A percentile compares a stretch with the other conserved stretches of the same genome.
phyloP scores from a whole-genome alignment of 1,140 invertebrate species.

The Campoletis sonorensis region DNA sequence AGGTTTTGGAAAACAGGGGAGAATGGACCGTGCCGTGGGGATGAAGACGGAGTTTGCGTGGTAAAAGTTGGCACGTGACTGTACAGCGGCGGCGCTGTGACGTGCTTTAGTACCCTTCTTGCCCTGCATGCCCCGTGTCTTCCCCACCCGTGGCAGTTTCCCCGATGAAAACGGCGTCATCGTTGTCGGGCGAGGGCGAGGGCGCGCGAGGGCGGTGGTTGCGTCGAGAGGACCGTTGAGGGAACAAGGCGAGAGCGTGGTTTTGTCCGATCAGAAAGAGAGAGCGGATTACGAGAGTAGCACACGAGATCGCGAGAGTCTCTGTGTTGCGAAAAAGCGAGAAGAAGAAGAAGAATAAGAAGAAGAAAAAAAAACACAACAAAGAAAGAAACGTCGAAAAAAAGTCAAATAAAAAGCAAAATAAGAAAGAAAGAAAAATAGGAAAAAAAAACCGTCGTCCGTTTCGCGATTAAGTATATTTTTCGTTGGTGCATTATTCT shows the following conservation, averaged over 20 bases:
- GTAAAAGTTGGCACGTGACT: conserved; percentile 28
- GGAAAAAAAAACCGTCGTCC: background rate
- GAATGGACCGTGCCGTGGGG: conserved; percentile 32
- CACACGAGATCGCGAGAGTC: conserved; percentile 10
- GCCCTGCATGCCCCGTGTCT: background rate
- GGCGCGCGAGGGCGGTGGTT: conserved; percentile 67
- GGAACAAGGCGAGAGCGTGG: conserved; percentile 17
- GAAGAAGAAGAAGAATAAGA: no score
- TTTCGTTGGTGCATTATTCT: background rate
- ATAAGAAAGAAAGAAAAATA: background rate
- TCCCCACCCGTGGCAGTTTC: background rate
- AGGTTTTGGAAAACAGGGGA: conserved; percentile 34
- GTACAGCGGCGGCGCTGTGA: conserved; percentile 29
- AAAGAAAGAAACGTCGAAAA: no score
- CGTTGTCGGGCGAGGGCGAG: conserved; percentile 57
- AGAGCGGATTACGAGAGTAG: conserved; percentile 9
- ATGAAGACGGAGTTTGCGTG: conserved; percentile 29
- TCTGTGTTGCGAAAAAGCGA: background rate
- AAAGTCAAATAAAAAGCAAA: background rate
- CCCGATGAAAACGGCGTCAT: conserved; percentile 12
- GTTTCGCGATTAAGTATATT: no score
- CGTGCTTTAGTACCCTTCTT: background rate
- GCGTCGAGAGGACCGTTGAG: conserved; percentile 52
- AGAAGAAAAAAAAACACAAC: no score
- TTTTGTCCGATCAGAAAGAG: background rate